Evolutionary conservation across 1,140 invertebrate species (phyloP), one percentile per base, ranked within the genome.

Genomic region (Augochlora pura): DNA sequence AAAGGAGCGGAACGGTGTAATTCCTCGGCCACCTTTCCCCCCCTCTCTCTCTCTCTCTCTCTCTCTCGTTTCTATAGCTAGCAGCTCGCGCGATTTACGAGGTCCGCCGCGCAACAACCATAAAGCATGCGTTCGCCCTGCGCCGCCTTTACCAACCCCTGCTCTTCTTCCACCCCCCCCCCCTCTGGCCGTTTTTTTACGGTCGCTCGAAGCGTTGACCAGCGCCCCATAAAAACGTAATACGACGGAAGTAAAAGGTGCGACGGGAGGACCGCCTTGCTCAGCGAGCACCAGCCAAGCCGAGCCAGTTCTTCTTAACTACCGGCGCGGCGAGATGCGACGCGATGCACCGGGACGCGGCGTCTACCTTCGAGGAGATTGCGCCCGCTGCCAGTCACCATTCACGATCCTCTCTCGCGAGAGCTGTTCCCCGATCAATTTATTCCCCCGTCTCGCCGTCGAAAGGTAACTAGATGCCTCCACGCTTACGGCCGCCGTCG

Each of bases 51-150:
- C n/a, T n/a, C n/a, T n/a, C n/a, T n/a, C n/a, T n/a, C n/a, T n/a
- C n/a, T 10, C 16, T 39, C 3, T 18, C 64, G 38, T 52, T 23
- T n/a, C 60, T 62, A 25, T 38, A 64, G 42, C 23, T 6, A 21
- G 16, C 16, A 32, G 4, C n/a, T 21, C 38, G 9, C 32, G 32
- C 60, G 75, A 71, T 77, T 77, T 71, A 77, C 60, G 76, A 71
- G 67, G 18, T 52, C n/a, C 59, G n/a, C 60, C 59, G 23, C 62
- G 42, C n/a, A 62, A 25, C 75, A 46, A 3, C 60, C 46, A 32
- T 71, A 77, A 77, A 77, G 59, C 59, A 63, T 7, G 46, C 21
- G 68, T 32, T 23, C n/a, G 21, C 21, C 54, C 54, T 18, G 14
- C 49, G 2, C 14, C 0, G 5, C 49, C 49, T 14, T n/a, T n/a